A percentile compares a stretch with the other conserved stretches of the same genome.
Conservation (phyloP, 2,888 invertebrate species). For the Ceraclea dissimilis region DNA sequence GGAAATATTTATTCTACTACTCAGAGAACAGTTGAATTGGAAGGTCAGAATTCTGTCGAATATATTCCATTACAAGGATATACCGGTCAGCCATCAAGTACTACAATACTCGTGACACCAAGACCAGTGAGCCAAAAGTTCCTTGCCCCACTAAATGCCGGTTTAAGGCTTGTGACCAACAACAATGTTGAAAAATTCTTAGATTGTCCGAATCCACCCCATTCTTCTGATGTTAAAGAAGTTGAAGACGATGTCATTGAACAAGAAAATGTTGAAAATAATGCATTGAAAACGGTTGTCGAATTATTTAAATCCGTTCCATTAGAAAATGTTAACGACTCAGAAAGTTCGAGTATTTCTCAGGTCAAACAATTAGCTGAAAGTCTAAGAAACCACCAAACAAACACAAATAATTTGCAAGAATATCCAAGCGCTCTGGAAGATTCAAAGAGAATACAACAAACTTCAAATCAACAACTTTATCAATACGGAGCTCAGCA, state of each 20-base stretch:
- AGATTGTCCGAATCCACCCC: conserved; percentile 36
- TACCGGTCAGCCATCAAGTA: conserved; percentile 4
- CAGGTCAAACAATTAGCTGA: conserved; percentile 7
- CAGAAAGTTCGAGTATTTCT: conserved; percentile 28
- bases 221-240: conserved; percentile 38
- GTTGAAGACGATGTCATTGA: conserved; percentile 38
- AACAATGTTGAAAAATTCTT: conserved; percentile 39
- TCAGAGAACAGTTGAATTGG: conserved; percentile 28
- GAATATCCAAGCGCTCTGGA: conserved; percentile 38
- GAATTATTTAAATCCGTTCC: conserved; percentile 61
- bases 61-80: conserved; percentile 11
- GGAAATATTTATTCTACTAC: conserved; percentile 27
- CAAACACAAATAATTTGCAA: conserved; percentile 27
- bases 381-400: conserved; percentile 4
- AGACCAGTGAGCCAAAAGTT: conserved; percentile 49
- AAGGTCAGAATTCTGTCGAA: conserved; percentile 25
- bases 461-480: conserved; percentile 34
- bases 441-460: conserved; percentile 37
- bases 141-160: conserved; percentile 54
- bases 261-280: conserved; percentile 21
- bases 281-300: conserved; percentile 44
- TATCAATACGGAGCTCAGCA: conserved; percentile 36
- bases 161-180: conserved; percentile 45
- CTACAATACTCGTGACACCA: conserved; percentile 45
- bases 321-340: conserved; percentile 29